Conservation (phyloP, 2,888 invertebrate genomes). For the Noctua fimbriata region DNA sequence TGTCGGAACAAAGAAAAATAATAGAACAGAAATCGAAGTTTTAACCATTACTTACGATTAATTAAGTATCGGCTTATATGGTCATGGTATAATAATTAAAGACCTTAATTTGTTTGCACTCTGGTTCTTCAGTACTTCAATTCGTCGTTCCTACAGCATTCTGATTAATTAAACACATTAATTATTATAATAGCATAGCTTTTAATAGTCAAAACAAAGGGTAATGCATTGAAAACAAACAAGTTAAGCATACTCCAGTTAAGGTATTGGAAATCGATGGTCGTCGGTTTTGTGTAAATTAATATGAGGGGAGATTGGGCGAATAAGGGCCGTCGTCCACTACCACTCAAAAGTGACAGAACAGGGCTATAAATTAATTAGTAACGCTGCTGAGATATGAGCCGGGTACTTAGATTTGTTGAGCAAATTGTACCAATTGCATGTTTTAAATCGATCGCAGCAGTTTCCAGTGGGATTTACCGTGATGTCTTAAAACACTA, state of each 20-base stretch:
- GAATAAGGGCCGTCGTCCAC: neutral
- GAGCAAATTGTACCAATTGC: neutral
- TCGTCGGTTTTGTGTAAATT: slow-evolving; percentile 26
- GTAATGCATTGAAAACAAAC: slow-evolving; percentile 11
- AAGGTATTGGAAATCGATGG: slow-evolving; percentile 57
- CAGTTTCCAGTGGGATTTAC: too few species aligned
- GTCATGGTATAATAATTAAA: neutral
- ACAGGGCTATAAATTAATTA: neutral
- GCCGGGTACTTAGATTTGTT: neutral
- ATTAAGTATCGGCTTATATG: neutral
- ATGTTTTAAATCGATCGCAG: too few species aligned
- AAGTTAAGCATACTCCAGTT: neutral
- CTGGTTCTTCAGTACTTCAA: neutral
- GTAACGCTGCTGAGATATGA: neutral
- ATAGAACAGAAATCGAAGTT: neutral
- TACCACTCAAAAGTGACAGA: neutral
- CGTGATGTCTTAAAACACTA: too few species aligned
- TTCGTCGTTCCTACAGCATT: neutral
- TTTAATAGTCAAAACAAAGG: slow-evolving; percentile 11
- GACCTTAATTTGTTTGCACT: neutral
- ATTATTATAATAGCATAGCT: slow-evolving; percentile 5
- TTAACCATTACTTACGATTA: neutral
- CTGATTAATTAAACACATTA: neutral
- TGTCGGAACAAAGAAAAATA: neutral
- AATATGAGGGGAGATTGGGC: slow-evolving; percentile 30